These are phyloP conservation scores for Mystacides longicornis DNA, from an alignment of 2,888 invertebrate species.

Conservation along the genomic window DNA sequence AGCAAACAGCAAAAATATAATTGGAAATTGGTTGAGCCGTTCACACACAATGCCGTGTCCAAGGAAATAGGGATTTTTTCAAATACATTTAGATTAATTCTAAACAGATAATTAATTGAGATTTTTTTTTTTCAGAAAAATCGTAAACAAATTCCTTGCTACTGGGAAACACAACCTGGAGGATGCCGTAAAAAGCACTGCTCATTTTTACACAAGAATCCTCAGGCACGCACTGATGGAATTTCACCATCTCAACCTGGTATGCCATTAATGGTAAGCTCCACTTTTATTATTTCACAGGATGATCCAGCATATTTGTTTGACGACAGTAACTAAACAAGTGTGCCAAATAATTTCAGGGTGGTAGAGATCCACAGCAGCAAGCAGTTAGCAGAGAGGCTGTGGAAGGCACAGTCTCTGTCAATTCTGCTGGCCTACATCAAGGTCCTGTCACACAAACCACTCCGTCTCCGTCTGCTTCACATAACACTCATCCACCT, in stretches of 20 bases:
- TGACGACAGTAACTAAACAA: no score
- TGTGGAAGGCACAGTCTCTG: slow-evolving; percentile 5
- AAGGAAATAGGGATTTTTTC: no score
- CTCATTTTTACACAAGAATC: slow-evolving; percentile 63
- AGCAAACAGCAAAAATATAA: no score
- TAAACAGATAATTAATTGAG: no score
- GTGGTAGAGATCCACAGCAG: slow-evolving; percentile 7
- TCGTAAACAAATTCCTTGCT: slow-evolving; percentile 74
- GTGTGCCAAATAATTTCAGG: no score
- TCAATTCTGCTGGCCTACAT: background rate
- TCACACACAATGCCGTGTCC: no score
- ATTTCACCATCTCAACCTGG: slow-evolving; percentile 42
- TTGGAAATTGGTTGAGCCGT: no score
- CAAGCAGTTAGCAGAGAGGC: slow-evolving; percentile 3
- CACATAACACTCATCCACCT: slow-evolving; percentile 9
- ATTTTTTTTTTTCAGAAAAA: slow-evolving; percentile 61
- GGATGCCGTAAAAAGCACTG: slow-evolving; percentile 83
- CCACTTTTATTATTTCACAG: background rate
- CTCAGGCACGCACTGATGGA: slow-evolving; percentile 38
- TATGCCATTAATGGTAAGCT: background rate
- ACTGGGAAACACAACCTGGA: slow-evolving; percentile 79
- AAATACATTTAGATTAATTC: no score
- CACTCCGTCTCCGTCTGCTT: background rate
- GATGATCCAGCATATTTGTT: no score
- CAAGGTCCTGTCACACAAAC: background rate